These are phyloP conservation scores for Acrocyrtus sp. DNA, from an alignment of 2,888 invertebrate genomes.

Conservation along the genomic window DNA sequence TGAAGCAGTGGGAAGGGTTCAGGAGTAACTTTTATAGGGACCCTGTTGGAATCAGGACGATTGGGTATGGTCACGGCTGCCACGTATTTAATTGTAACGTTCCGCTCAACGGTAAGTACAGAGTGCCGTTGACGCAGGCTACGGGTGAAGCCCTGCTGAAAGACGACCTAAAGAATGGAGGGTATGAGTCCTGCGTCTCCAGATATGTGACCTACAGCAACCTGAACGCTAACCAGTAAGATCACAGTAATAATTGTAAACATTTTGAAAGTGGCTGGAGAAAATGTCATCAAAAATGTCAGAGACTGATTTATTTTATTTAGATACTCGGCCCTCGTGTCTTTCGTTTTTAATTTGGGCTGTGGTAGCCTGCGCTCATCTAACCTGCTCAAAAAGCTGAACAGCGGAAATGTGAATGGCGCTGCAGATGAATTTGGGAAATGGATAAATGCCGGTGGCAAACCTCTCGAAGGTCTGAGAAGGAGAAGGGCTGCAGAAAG, in stretches of 20 bases:
- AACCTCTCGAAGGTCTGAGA: neutral
- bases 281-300: too few species aligned
- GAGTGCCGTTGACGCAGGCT: neutral
- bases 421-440: constrained; percentile 16
- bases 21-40: neutral
- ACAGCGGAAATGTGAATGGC: constrained; percentile 10
- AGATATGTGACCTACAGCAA: neutral
- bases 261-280: too few species aligned
- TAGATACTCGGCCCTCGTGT: constrained; percentile 7
- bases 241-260: too few species aligned
- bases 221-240: constrained; percentile 13
- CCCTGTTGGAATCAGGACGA: constrained; percentile 10
- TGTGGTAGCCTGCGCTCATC: constrained; percentile 9
- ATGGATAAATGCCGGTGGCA: constrained; percentile 9
- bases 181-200: constrained; percentile 1
- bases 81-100: neutral
- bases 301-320: too few species aligned
- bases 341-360: constrained; percentile 14
- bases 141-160: neutral
- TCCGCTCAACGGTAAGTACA: constrained; percentile 5
- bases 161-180: neutral
- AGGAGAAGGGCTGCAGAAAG: constrained; percentile 13
- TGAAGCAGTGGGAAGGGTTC: neutral
- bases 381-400: neutral
- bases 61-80: constrained; percentile 17